A percentile compares a stretch with the other conserved stretches of the same genome.
Evolutionary conservation across 2,797 vertebrate genomes (phyloP).

Genomic region (Notolabrus celidotus): DNA sequence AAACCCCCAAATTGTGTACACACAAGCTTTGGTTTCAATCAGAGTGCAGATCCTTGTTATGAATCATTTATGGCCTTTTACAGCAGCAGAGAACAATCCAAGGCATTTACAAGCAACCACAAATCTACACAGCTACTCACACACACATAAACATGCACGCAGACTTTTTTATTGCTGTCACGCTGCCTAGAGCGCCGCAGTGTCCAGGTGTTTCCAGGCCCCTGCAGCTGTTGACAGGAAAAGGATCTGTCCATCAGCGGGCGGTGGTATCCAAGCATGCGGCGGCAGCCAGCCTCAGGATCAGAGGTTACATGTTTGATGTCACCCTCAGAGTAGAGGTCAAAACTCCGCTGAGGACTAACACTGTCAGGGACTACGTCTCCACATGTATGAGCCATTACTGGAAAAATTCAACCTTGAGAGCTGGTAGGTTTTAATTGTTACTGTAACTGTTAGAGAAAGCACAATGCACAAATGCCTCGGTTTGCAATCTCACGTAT

Average conservation of each 20-base stretch:
- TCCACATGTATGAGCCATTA: background rate
- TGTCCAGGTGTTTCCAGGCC: conserved; percentile 74
- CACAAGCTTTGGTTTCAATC: conserved; percentile 22
- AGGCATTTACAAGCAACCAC: conserved; percentile 71
- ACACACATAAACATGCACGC: conserved; percentile 14
- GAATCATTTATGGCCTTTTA: conserved; percentile 60
- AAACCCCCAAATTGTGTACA: background rate
- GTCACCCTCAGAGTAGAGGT: conserved; percentile 56
- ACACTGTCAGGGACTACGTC: background rate
- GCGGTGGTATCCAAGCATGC: conserved; percentile 43
- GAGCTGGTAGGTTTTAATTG: background rate
- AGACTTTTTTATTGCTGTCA: conserved; percentile 43
- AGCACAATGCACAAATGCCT: conserved; percentile 7
- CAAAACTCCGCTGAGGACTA: conserved; percentile 35
- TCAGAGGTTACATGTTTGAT: conserved; percentile 64
- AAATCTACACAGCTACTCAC: conserved; percentile 37
- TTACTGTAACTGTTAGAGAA: conserved; percentile 12
- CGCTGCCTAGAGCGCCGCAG: conserved; percentile 39
- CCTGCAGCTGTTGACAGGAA: conserved; percentile 74
- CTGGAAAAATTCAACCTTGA: background rate
- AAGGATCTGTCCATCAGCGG: conserved; percentile 53
- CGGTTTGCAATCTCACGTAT: conserved; percentile 2
- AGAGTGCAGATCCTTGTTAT: conserved; percentile 48
- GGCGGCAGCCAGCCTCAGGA: conserved; percentile 32
- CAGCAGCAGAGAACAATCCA: conserved; percentile 49